phyloP scores from a whole-genome alignment of 92 coral and sea anemone species.

The Bergia sp. region DNA sequence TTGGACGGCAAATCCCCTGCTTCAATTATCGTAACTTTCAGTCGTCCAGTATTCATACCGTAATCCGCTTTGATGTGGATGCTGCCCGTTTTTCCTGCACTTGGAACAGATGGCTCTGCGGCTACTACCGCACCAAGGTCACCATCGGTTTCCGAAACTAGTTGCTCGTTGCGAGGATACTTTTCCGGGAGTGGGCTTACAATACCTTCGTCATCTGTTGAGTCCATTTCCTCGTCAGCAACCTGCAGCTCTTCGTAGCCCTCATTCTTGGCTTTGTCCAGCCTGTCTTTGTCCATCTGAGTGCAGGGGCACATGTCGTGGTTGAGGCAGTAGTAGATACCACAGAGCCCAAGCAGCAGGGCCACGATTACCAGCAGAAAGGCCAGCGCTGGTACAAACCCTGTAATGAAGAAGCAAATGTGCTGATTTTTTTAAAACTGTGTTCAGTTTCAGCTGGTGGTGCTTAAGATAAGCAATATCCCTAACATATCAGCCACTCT shows the following conservation, averaged over 20 bases:
- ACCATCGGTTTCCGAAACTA: constrained; percentile 54
- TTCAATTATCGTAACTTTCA: constrained; percentile 74
- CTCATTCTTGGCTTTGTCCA: constrained; percentile 35
- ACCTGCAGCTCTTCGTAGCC: constrained; percentile 81
- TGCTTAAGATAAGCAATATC: no score
- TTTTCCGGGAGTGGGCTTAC: constrained; percentile 33
- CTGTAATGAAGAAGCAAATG: constrained; percentile 33
- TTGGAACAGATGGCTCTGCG: constrained; percentile 33
- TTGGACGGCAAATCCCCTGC: constrained; percentile 84
- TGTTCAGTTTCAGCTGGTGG: no score
- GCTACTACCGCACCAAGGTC: constrained; percentile 55
- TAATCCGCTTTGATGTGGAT: constrained; percentile 71
- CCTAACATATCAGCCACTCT: no score
- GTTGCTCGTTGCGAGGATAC: constrained; percentile 34
- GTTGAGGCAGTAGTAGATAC: constrained; percentile 76
- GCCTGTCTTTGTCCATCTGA: constrained; percentile 56
- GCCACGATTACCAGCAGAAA: constrained; percentile 68
- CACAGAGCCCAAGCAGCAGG: constrained; percentile 72
- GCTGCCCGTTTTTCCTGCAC: constrained; percentile 59
- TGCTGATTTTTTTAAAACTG: no score
- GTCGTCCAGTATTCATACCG: constrained; percentile 69
- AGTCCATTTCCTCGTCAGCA: constrained; percentile 62
- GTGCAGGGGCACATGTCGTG: constrained; percentile 86
- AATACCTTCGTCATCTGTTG: constrained; percentile 20
- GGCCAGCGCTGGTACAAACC: constrained; percentile 81